A percentile compares a stretch with the other conserved stretches of the same genome.
Conservation (phyloP, 2,113 vertebrate genomes). For the Microcebus tavaratra region DNA sequence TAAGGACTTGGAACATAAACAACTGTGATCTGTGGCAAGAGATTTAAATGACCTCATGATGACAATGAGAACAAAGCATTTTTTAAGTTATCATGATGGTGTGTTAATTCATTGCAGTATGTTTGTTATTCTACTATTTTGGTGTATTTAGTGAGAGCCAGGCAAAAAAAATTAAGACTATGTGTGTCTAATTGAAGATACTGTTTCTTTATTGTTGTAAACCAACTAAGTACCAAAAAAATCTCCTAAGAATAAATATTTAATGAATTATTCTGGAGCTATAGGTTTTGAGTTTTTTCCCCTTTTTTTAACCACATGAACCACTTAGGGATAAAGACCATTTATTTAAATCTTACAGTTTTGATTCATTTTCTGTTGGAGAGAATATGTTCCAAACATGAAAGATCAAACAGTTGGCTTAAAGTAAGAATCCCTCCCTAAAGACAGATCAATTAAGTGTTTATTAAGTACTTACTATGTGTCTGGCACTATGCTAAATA, state of each 20-base stretch:
- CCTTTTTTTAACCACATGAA: not conserved
- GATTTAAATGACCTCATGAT: constrained; percentile 74
- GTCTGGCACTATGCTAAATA: constrained; percentile 53
- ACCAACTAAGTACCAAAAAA: constrained; percentile 50
- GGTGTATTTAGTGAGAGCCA: constrained; percentile 63
- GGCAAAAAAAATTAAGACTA: constrained; percentile 44
- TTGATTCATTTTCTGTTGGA: constrained; percentile 72
- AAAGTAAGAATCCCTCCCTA: constrained; percentile 59
- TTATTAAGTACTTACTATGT: constrained; percentile 67
- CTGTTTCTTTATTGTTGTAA: constrained; percentile 61
- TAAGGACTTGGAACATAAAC: constrained; percentile 76
- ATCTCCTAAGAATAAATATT: constrained; percentile 48
- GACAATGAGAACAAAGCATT: constrained; percentile 78
- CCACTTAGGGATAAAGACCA: constrained; percentile 27
- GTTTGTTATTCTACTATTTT: constrained; percentile 67
- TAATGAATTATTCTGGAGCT: constrained; percentile 56
- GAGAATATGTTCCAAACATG: constrained; percentile 58
- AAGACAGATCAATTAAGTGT: constrained; percentile 65
- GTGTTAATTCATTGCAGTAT: constrained; percentile 68
- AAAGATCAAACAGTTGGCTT: constrained; percentile 74
- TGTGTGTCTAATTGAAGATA: constrained; percentile 57
- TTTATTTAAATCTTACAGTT: constrained; percentile 63
- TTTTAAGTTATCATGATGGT: constrained; percentile 63
- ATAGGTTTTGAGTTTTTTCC: not conserved
- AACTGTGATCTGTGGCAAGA: constrained; percentile 68